A percentile compares a stretch with the other conserved stretches of the same genome.
These are phyloP conservation scores for Drosophila quadrilineata DNA, from an alignment of 1,140 invertebrate species.

Conservation along the genomic window DNA sequence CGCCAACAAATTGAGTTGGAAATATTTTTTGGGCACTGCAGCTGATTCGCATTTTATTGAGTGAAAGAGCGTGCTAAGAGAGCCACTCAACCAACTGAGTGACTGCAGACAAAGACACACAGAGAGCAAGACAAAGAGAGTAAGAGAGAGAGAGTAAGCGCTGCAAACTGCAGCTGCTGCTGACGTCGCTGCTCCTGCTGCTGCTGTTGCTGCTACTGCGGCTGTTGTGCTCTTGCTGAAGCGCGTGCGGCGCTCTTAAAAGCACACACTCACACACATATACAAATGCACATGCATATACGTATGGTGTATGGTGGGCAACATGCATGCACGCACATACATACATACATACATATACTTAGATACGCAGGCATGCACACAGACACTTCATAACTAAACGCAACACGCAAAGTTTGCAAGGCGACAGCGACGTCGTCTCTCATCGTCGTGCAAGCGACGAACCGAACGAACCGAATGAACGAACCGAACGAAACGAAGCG, in stretches of 20 bases:
- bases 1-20: conserved; percentile 11
- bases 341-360: conserved; percentile 13
- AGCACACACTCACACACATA: conserved; percentile 30
- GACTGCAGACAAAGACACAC: no score
- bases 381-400: no score
- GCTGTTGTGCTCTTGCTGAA: conserved; percentile 55
- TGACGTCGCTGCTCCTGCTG: conserved; percentile 11
- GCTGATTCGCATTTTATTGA: conserved; percentile 43
- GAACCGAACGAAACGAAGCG: no score
- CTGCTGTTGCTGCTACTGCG: conserved; percentile 39
- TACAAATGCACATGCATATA: conserved; percentile 15
- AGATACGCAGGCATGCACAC: no score
- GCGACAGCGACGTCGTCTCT: conserved; percentile 28
- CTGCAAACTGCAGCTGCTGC: conserved; percentile 40
- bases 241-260: conserved; percentile 72
- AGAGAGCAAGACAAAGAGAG: conserved; percentile 1
- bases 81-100: no score
- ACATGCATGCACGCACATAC: conserved; percentile 28
- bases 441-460: conserved; percentile 25
- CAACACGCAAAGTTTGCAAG: conserved; percentile 39
- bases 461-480: no score
- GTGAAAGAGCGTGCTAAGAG: conserved; percentile 31
- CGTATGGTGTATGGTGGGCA: no score
- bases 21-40: conserved; percentile 33
- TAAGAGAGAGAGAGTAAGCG: conserved; percentile 20